Percentiles rank a stretch among this genome's conserved stretches.
These are phyloP conservation scores for Cantharis rustica DNA, from an alignment of 2,888 invertebrate species.

Conservation along the genomic window DNA sequence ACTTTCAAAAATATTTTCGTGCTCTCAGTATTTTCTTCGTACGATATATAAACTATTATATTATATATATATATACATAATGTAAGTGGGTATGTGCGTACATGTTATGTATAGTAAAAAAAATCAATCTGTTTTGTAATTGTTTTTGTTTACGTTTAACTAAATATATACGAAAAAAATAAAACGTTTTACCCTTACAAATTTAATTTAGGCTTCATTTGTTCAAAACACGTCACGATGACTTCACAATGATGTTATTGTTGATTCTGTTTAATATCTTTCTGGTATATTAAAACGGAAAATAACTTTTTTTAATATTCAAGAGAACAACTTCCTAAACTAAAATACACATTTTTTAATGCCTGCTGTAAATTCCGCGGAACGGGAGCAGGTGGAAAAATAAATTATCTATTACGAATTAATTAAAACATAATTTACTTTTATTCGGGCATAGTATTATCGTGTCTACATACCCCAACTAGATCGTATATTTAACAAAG, in stretches of 20 bases:
- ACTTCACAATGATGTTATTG: slow-evolving; percentile 30
- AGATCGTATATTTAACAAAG: background rate
- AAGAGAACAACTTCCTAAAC: background rate
- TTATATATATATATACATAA: background rate
- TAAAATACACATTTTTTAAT: background rate
- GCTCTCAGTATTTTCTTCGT: background rate
- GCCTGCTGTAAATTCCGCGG: background rate
- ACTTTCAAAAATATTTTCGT: background rate
- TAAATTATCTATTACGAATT: slow-evolving; percentile 20
- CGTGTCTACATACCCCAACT: background rate
- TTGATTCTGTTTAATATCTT: slow-evolving; percentile 36
- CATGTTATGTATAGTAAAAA: background rate
- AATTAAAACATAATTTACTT: slow-evolving; percentile 13
- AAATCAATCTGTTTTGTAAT: background rate
- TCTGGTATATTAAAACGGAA: slow-evolving; percentile 3
- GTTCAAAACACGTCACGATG: slow-evolving; percentile 9
- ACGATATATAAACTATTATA: background rate
- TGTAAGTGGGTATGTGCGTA: background rate
- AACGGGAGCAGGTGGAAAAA: slow-evolving; percentile 11
- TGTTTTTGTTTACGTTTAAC: background rate
- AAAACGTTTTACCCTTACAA: background rate
- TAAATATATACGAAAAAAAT: background rate
- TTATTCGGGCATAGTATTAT: slow-evolving; percentile 12
- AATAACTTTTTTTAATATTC: background rate
- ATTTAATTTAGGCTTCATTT: slow-evolving; percentile 17